Conservation (phyloP, 2,888 invertebrate species). For the Drosophila sordidapex region DNA sequence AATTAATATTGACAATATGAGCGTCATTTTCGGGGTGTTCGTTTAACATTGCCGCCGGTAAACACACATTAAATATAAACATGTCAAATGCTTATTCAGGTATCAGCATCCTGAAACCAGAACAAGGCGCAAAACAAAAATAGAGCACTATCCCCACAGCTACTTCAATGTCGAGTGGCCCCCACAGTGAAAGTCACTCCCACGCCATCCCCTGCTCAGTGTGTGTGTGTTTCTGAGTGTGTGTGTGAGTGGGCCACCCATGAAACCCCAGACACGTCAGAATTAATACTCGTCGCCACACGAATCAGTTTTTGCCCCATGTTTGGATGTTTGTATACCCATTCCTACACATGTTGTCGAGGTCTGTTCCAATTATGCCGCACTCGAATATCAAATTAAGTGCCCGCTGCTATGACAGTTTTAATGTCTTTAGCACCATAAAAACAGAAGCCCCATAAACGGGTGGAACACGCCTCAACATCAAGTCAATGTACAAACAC, state of each 20-base stretch:
- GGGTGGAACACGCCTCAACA: conserved; percentile 37
- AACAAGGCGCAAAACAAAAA: conserved; percentile 26
- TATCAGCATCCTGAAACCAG: conserved; percentile 17
- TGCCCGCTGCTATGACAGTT: conserved; percentile 79
- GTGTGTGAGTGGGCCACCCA: conserved; percentile 61
- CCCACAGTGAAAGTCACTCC: conserved; percentile 39
- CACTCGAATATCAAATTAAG: conserved; percentile 80
- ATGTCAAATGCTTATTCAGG: conserved; percentile 46
- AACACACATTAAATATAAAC: conserved; percentile 13
- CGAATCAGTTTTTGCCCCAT: conserved; percentile 38
- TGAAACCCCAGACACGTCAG: conserved; percentile 61
- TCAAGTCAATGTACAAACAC: conserved; percentile 8
- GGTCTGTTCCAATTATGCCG: conserved; percentile 75
- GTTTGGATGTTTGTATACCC: conserved; percentile 35
- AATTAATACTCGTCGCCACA: conserved; percentile 51
- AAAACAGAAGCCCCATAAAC: conserved; percentile 60
- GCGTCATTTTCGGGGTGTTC: conserved; percentile 8
- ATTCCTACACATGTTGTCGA: conserved; percentile 54
- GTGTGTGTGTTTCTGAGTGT: neutral
- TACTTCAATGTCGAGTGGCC: neutral
- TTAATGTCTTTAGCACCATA: conserved; percentile 77
- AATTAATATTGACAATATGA: conserved; percentile 23
- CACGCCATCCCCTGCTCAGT: conserved; percentile 36
- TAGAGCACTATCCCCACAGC: conserved; percentile 20
- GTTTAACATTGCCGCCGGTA: conserved; percentile 15